Conservation (phyloP, 1,140 invertebrate genomes). For the Zaprionus capensis region DNA sequence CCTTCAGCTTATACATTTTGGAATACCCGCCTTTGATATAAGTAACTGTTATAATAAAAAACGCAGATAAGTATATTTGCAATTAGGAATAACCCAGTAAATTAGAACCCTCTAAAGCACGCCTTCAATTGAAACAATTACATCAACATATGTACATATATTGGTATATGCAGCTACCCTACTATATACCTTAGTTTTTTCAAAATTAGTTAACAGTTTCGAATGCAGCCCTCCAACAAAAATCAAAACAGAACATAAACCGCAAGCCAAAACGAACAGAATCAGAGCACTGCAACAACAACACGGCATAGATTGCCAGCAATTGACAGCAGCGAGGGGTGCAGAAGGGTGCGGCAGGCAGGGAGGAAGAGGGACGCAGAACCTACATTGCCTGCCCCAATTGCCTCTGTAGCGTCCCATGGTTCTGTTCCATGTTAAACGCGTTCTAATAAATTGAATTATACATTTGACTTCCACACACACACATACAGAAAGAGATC, state of each 20-base stretch:
- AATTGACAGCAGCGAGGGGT: constrained; percentile 45
- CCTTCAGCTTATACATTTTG: background rate
- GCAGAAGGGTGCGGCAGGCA: background rate
- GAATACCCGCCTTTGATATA: too few species aligned
- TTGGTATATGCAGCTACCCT: background rate
- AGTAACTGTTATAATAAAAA: background rate
- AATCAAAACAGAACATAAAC: background rate
- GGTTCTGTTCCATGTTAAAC: constrained; percentile 64
- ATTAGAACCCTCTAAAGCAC: background rate
- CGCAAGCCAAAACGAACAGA: constrained; percentile 26
- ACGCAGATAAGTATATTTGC: background rate
- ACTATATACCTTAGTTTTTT: constrained; percentile 10
- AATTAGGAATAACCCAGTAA: background rate
- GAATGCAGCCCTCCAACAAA: constrained; percentile 1
- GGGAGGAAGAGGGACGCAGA: background rate
- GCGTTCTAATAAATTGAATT: constrained; percentile 82
- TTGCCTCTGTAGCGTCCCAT: constrained; percentile 30
- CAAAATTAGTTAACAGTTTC: constrained; percentile 19
- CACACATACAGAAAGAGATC: constrained; percentile 2
- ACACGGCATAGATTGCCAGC: constrained; percentile 64
- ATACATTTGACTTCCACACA: constrained; percentile 75
- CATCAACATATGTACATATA: background rate
- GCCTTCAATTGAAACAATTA: background rate
- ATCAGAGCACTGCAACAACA: constrained; percentile 41
- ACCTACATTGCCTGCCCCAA: constrained; percentile 32